Conservation (phyloP, 1,140 invertebrate species). For the Druon quercuslanigerum region DNA sequence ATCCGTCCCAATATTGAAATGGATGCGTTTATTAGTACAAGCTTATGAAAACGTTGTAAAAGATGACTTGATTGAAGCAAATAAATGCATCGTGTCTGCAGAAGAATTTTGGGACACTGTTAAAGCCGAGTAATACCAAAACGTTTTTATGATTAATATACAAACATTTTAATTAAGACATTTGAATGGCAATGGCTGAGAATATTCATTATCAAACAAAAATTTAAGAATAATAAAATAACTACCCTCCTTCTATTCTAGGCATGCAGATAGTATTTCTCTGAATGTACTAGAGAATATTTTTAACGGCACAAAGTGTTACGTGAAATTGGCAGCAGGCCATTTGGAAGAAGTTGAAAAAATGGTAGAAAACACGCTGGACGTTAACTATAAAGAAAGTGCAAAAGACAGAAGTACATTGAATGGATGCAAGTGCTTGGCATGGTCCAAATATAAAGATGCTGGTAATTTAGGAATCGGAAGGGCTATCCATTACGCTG, state of each 20-base stretch:
- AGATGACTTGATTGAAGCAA: background rate
- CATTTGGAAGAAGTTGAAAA: background rate
- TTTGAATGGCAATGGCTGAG: background rate
- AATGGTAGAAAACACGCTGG: background rate
- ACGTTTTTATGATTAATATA: background rate
- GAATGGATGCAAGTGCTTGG: background rate
- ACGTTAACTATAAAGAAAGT: background rate
- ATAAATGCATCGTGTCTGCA: background rate
- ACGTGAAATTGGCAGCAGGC: background rate
- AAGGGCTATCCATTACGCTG: background rate
- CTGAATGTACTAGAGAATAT: background rate
- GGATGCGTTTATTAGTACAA: background rate
- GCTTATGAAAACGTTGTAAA: background rate
- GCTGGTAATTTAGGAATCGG: background rate
- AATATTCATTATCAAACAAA: background rate
- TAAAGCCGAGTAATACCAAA: background rate
- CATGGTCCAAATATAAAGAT: background rate
- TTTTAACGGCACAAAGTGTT: background rate
- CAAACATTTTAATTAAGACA: background rate
- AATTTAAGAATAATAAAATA: background rate
- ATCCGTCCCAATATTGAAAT: constrained; percentile 1
- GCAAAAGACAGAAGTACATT: background rate
- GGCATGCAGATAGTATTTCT: background rate
- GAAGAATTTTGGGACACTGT: background rate
- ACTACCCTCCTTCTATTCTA: background rate